Evolutionary conservation across 2,113 vertebrate species (phyloP), one percentile per base, ranked within the genome.

Genomic region (Pterophyllum scalare): DNA sequence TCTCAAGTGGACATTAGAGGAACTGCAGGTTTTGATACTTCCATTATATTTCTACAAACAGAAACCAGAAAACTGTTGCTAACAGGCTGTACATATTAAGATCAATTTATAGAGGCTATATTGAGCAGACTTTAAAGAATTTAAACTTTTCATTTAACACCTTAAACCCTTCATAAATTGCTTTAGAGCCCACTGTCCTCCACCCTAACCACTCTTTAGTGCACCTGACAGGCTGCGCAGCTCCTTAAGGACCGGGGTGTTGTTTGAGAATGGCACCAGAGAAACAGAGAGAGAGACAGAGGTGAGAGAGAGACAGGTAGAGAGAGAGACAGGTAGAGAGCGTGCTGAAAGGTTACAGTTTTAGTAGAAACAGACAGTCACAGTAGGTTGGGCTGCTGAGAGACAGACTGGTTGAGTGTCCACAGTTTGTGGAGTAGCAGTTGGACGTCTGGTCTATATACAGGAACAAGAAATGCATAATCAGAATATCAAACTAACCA

Each of bases 201-300:
- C 12, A 12, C 38, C 20, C 35, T 24, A 9, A 31, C 19, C 26
- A 24, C 61, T 60, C 62, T 3, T 64, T 20, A 65, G 88, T 62
- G 82, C 80, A 76, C 78, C 1, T 1, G 24, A 70, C 49, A 17
- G 82, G 87, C 82, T 60, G 62, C 62, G 12, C 54, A 58, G 83
- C 89, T 85, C 80, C 85, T 93, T 93, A 93, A 94, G 92, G 93
- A 89, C 91, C 31, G 81, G 93, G 91, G 91, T 92, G 90, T 91
- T 88, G 90, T 93, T 90, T 89, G 90, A 92, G 90, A 93, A 93
- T 93, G 93, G 93, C 93, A 93, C 93, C 91, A 89, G 92, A 93
- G 86, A 88, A 57, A 87, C 46, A 56, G 54, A 85, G 78, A 86
- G 79, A 72, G 59, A 76, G 59, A 76, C 33, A 19, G 64, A 86